Percentiles rank a stretch among this genome's conserved stretches.
These are phyloP conservation scores for Philopedon plagiatum DNA, from an alignment of 2,888 invertebrate species.

Conservation along the genomic window DNA sequence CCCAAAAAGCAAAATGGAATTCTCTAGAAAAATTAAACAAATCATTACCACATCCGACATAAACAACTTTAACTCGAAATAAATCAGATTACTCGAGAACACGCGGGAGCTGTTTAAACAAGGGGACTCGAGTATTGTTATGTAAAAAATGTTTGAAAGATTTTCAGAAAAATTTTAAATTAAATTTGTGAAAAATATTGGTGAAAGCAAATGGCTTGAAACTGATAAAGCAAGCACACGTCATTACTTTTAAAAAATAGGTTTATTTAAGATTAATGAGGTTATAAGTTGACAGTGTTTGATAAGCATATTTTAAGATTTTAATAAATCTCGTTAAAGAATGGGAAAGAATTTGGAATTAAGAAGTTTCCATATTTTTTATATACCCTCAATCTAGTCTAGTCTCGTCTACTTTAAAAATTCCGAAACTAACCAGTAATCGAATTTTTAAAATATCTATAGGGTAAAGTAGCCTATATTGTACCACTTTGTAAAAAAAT, in stretches of 20 bases:
- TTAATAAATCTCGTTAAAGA: not conserved
- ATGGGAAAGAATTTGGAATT: no score
- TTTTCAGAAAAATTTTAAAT: conserved; percentile 24
- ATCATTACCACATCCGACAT: not conserved
- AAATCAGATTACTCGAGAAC: not conserved
- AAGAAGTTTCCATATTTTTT: no score
- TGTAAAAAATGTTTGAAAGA: conserved; percentile 7
- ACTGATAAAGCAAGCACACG: conserved; percentile 33
- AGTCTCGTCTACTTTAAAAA: no score
- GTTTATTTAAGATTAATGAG: conserved; percentile 25
- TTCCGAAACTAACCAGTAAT: no score
- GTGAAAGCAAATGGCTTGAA: conserved; percentile 23
- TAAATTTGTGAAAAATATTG: conserved; percentile 39
- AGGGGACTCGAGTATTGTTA: not conserved
- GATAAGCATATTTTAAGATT: not conserved
- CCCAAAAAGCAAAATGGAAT: not conserved
- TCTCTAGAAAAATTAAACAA: not conserved
- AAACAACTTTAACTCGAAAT: not conserved
- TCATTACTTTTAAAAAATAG: conserved; percentile 35
- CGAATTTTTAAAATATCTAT: no score
- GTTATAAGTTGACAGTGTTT: conserved; percentile 7
- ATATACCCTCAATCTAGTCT: no score
- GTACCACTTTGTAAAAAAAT: no score
- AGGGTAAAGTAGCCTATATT: no score
- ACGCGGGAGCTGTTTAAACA: not conserved